Evolutionary conservation across 1,140 invertebrate genomes (phyloP), one percentile per base, ranked within the genome.

Genomic region (Leucophenga varia): DNA sequence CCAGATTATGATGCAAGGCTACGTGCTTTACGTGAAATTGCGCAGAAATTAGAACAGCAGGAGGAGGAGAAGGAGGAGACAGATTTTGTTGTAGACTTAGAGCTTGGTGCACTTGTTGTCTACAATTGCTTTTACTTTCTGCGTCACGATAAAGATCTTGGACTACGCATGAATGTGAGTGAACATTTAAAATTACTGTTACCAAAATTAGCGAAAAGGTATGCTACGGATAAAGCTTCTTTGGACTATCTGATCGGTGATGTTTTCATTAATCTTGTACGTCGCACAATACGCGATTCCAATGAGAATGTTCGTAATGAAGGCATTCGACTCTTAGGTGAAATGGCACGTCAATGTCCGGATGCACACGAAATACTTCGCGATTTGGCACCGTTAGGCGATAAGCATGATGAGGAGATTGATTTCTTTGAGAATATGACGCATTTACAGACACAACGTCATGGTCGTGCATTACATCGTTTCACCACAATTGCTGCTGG

Each of bases 371-470:
- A 86, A 20, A 77, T 88, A 7, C 70, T 93, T 6, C 78, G 80
- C n/a, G 91, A 95, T 76, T 78, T 97, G 20, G 76, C 81, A 2
- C 72, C 79, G 13, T 77, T 95, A 2, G 79, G 82, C 0, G 86
- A 90, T 67, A 82, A 84, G 58, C 77, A 78, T 25, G 91, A 97
- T 71, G 73, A 79, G 1, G 94, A 98, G 72, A 84, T 90, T 0
- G 93, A 97, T 75, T 95, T 97, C 78, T 98, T 95, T 68, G 90
- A 95, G 57, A 97, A 96, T 64, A 87, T 95, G 55, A 82, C 84
- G 25, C 95, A 98, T 79, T 76, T 91, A 28, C 89, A 95, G 78
- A 77, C 86, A 12, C 90, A 95, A 64, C 81, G 92, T 56, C 85
- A 88, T 67, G 84, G 87, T 1, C 81, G 89, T 59, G 93, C 91